Evolutionary conservation across 2,888 invertebrate genomes (phyloP), one percentile per base, ranked within the genome.

Genomic region (Bombylius discolor): DNA sequence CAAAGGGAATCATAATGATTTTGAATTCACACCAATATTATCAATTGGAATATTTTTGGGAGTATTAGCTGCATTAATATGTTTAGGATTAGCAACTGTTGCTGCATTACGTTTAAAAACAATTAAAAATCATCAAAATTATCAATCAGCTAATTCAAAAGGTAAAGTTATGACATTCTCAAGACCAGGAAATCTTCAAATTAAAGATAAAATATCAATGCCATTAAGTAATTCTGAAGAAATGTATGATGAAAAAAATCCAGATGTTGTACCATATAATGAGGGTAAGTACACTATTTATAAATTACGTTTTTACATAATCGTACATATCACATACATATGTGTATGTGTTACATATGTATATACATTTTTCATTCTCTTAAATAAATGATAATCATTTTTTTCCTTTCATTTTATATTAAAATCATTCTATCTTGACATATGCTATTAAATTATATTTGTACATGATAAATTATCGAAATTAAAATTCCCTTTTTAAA

Each of bases 201-300:
- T 80, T 67, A 82, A 81, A 72, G 79, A 84, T 71, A 86, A 85
- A 74, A 83, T 81, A 60, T 78, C 82, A 56, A 74, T 84, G 69
- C 83, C 84, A 63, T 78, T 80, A 61, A 77, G 78, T 63, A 79
- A 77, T 64, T 79, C 82, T 31, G 84, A 86, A 62, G 85, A 85
- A 67, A 81, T 87, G 68, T 85, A 87, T 65, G 91, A 92, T 68
- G 92, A 93, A 74, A 86, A 85, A 71, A 91, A 91, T 77, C 91
- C 91, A 36, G 91, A 91, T 70, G 89, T 91, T 61, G 87, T 91
- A 58, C 90, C 91, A 36, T 83, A 86, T 64, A 89, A 87, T 70
- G 89, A 89, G 84, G 89, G 90, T 89, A 77, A 76, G 68, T 59
- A 48, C 4, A 39, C 1, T 23, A 2, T 23, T 45, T 12, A 13